phyloP scores from a whole-genome alignment of 2,888 invertebrate species.

The Eilema caniola region DNA sequence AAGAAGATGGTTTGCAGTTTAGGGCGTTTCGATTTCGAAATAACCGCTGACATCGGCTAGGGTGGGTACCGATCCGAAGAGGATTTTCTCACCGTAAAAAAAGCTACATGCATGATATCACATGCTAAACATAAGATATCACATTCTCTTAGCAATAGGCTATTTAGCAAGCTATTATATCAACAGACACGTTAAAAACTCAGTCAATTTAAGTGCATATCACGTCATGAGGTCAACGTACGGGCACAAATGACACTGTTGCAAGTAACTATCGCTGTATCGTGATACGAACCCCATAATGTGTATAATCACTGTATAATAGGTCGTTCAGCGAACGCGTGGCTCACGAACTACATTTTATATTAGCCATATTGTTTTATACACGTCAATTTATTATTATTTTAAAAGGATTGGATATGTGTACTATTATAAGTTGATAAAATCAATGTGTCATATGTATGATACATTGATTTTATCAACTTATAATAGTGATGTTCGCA shows the following conservation, averaged over 20 bases:
- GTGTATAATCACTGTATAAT: constrained; percentile 45
- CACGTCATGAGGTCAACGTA: constrained; percentile 38
- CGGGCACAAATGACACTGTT: constrained; percentile 18
- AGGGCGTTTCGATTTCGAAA: no score
- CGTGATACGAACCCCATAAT: constrained; percentile 47
- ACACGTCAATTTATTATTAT: background rate
- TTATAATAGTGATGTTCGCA: no score
- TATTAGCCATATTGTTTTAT: constrained; percentile 22
- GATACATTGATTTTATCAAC: no score
- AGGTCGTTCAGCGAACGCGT: constrained; percentile 35
- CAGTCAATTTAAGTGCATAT: constrained; percentile 29
- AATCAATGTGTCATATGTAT: no score
- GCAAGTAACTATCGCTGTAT: constrained; percentile 41
- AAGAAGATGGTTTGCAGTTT: no score
- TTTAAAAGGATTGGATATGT: background rate
- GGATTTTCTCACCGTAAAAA: no score
- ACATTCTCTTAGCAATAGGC: background rate
- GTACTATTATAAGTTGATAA: no score
- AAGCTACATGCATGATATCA: no score
- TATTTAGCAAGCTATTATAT: background rate
- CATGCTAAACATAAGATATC: no score
- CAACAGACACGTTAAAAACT: constrained; percentile 13
- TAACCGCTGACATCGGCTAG: no score
- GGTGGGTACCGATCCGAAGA: no score
- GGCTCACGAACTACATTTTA: constrained; percentile 49